These are phyloP conservation scores for Parasteatoda tepidariorum DNA, from an alignment of 1,140 invertebrate species.

Conservation along the genomic window DNA sequence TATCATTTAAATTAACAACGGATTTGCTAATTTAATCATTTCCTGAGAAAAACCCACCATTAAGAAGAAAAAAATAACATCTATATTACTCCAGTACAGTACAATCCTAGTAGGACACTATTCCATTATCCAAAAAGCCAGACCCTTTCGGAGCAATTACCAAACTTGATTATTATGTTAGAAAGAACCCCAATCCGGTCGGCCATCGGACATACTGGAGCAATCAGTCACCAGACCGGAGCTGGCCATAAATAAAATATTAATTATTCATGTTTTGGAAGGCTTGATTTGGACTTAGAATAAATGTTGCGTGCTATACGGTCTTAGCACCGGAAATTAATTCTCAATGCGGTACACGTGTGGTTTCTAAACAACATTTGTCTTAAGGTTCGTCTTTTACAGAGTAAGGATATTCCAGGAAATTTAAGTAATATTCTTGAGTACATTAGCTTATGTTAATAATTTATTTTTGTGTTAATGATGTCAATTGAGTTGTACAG, in stretches of 20 bases:
- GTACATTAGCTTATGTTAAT: no score
- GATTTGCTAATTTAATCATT: neutral
- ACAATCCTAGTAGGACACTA: neutral
- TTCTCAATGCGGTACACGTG: no score
- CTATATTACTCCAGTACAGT: neutral
- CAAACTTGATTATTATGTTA: neutral
- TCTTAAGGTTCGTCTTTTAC: no score
- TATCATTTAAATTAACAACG: no score
- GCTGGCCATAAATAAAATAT: neutral
- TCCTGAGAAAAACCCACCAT: neutral
- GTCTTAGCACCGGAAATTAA: no score
- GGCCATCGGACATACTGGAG: neutral
- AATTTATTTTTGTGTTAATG: no score
- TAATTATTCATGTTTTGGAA: neutral
- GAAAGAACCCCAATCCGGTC: neutral
- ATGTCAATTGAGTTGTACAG: no score
- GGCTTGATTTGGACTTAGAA: neutral
- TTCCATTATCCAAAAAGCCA: neutral
- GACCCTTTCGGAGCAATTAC: neutral
- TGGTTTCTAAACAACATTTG: no score
- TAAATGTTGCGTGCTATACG: neutral
- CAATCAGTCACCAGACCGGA: neutral
- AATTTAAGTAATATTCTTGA: no score
- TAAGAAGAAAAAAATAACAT: neutral
- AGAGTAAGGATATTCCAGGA: no score